phyloP scores from a whole-genome alignment of 2,113 vertebrate species.

The Oxyruncus cristatus region DNA sequence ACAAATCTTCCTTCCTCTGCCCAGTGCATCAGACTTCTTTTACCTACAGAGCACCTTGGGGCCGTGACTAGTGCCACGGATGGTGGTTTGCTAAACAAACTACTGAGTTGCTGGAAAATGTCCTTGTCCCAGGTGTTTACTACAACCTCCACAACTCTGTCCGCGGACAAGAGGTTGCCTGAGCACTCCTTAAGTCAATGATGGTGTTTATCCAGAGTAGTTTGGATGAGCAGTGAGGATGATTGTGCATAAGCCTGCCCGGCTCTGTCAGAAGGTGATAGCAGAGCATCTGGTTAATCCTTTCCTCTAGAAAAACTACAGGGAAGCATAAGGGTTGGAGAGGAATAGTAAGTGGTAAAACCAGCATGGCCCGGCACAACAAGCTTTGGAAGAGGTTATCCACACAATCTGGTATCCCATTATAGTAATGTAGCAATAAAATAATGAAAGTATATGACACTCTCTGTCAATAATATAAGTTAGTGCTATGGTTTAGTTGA shows the following conservation, averaged over 20 bases:
- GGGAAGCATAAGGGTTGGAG: background rate
- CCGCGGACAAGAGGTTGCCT: background rate
- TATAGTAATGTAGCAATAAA: background rate
- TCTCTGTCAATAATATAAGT: background rate
- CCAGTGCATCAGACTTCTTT: background rate
- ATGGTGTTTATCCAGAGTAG: background rate
- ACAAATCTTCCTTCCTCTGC: background rate
- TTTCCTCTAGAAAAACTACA: background rate
- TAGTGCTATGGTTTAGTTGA: background rate
- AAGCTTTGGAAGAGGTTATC: background rate
- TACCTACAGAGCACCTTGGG: background rate
- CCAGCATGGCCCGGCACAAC: fast-evolving
- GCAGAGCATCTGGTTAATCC: background rate
- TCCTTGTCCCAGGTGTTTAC: background rate
- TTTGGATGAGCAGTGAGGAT: background rate
- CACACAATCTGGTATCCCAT: background rate
- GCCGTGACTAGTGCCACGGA: background rate
- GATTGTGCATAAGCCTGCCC: background rate
- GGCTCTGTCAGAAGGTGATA: background rate
- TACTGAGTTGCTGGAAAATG: background rate
- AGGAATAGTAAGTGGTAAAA: background rate
- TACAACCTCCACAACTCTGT: background rate
- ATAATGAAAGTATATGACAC: background rate
- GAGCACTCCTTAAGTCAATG: background rate
- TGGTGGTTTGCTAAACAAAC: background rate